Evolutionary conservation across 1,140 invertebrate species (phyloP).

Genomic region (Anthonomus grandis): DNA sequence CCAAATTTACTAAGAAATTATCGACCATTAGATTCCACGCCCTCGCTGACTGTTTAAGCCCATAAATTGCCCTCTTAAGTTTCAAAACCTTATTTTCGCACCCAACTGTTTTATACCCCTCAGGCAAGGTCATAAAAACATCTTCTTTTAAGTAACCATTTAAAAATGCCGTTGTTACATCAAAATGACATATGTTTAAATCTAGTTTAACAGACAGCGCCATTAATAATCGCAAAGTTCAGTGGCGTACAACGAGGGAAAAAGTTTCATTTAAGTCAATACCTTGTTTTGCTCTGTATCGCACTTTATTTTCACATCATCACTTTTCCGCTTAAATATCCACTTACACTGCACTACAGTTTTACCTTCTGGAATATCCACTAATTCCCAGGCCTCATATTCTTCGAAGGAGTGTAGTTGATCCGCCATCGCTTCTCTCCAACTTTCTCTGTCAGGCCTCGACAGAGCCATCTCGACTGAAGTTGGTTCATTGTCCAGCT

Average conservation of each 20-base stretch:
- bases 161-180: slow-evolving; percentile 48
- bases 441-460: slow-evolving; percentile 33
- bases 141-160: slow-evolving; percentile 42
- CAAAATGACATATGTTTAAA: slow-evolving; percentile 37
- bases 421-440: slow-evolving; percentile 38
- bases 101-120: slow-evolving; percentile 17
- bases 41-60: slow-evolving; percentile 39
- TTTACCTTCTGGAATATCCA: slow-evolving; percentile 35
- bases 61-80: slow-evolving; percentile 43
- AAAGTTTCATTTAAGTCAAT: slow-evolving; percentile 27
- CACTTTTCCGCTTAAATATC: slow-evolving; percentile 43
- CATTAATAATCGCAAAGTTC: slow-evolving; percentile 32
- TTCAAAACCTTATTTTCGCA: slow-evolving; percentile 41
- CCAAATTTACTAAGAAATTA: slow-evolving; percentile 29
- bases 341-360: slow-evolving; percentile 45
- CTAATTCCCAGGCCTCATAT: slow-evolving; percentile 43
- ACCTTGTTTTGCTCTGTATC: slow-evolving; percentile 32
- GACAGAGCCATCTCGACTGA: slow-evolving; percentile 30
- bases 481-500: slow-evolving; percentile 12
- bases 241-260: slow-evolving; percentile 32
- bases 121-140: slow-evolving; percentile 43
- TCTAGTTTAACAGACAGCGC: slow-evolving; percentile 35
- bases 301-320: slow-evolving; percentile 28
- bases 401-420: slow-evolving; percentile 38
- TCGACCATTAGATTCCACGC: slow-evolving; percentile 39